phyloP scores from a whole-genome alignment of 2,797 vertebrate species.

The Pseudochirops cupreus region DNA sequence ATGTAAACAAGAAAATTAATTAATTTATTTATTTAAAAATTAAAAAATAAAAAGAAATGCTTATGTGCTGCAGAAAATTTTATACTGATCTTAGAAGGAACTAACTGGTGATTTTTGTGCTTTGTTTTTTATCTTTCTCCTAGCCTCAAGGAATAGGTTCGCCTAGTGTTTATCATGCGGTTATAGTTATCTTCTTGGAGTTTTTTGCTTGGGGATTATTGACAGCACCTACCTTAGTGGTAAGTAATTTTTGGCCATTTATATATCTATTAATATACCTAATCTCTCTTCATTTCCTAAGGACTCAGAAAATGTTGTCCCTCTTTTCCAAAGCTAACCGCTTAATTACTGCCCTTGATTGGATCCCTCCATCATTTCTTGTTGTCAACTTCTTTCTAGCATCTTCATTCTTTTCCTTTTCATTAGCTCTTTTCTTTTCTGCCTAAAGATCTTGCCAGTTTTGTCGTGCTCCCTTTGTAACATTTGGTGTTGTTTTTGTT shows the following conservation, averaged over 20 bases:
- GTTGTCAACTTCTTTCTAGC: neutral
- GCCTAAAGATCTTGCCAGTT: neutral
- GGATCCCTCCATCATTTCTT: neutral
- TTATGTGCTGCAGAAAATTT: neutral
- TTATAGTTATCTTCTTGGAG: slow-evolving; percentile 99
- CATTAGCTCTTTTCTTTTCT: neutral
- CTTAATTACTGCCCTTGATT: neutral
- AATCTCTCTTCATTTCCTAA: neutral
- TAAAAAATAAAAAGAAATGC: neutral
- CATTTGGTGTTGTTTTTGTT: neutral
- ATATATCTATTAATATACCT: slow-evolving; percentile 11
- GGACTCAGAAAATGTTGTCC: neutral
- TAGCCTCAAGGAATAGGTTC: slow-evolving; percentile 92
- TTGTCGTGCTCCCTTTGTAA: neutral
- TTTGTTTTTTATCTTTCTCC: slow-evolving; percentile 52
- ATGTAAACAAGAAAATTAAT: no score
- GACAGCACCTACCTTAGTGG: slow-evolving; percentile 95
- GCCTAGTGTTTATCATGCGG: slow-evolving; percentile 94
- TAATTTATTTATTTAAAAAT: no score
- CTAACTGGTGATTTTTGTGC: slow-evolving; percentile 15
- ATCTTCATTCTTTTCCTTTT: slow-evolving; percentile 8
- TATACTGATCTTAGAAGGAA: slow-evolving; percentile 42
- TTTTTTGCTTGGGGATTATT: slow-evolving; percentile 98
- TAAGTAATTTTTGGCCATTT: slow-evolving; percentile 84
- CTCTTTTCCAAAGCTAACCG: slow-evolving; percentile 12